Evolutionary conservation across 1,140 invertebrate genomes (phyloP).

Genomic region (Monochamus saltuarius): DNA sequence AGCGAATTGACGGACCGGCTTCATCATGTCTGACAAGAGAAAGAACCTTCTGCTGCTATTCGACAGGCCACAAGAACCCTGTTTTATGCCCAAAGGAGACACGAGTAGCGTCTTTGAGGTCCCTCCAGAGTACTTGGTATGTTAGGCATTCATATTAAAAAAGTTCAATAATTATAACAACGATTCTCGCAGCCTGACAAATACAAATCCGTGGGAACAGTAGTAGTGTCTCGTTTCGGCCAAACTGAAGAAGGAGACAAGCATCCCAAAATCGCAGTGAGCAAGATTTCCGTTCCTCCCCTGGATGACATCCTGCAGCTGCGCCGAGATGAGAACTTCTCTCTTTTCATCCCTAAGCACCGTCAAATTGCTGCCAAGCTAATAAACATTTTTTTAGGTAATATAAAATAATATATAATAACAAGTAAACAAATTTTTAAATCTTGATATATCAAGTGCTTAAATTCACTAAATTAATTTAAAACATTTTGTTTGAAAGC

Average conservation of each 20-base stretch:
- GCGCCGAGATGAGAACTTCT: conserved; percentile 69
- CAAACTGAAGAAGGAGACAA: conserved; percentile 49
- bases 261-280: conserved; percentile 58
- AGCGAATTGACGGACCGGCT: too few relatives aligned
- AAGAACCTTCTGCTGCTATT: conserved; percentile 63
- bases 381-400: conserved; percentile 72
- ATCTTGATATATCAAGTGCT: too few relatives aligned
- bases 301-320: conserved; percentile 66
- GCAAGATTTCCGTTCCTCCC: conserved; percentile 69
- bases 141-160: neutral
- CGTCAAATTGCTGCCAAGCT: conserved; percentile 66
- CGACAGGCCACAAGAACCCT: conserved; percentile 73
- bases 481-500: too few relatives aligned
- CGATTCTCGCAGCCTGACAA: conserved; percentile 11
- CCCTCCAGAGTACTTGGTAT: conserved; percentile 53
- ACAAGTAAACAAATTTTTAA: too few relatives aligned
- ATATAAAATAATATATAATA: neutral
- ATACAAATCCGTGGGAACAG: conserved; percentile 24
- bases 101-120: conserved; percentile 61
- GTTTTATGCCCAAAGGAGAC: conserved; percentile 64
- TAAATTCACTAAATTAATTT: too few relatives aligned
- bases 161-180: neutral
- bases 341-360: conserved; percentile 73
- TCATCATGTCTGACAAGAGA: conserved; percentile 37
- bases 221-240: conserved; percentile 58